A percentile compares a stretch with the other conserved stretches of the same genome.
Evolutionary conservation across 2,888 invertebrate species (phyloP).

Genomic region (Icerya purchasi): DNA sequence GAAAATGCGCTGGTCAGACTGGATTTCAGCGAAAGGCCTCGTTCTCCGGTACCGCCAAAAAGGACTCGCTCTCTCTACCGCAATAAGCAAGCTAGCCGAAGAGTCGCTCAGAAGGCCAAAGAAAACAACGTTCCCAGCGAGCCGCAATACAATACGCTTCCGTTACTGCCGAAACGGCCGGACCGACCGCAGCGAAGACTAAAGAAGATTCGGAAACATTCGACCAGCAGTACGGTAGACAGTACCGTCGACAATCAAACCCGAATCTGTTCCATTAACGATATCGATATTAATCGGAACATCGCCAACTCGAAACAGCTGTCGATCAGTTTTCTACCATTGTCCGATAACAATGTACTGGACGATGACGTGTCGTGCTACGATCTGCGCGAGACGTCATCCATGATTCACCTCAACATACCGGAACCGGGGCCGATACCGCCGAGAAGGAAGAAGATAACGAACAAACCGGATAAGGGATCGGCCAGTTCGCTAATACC

Average conservation of each 20-base stretch:
- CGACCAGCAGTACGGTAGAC: slow-evolving; percentile 14
- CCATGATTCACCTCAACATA: slow-evolving; percentile 11
- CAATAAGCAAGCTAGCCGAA: not conserved
- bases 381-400: slow-evolving; percentile 10
- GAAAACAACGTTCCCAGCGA: not conserved
- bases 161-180: slow-evolving; percentile 1
- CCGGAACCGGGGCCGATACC: slow-evolving; percentile 16
- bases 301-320: slow-evolving; percentile 11
- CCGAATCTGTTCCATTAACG: slow-evolving; percentile 20
- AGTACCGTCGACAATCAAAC: slow-evolving; percentile 39
- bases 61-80: slow-evolving; percentile 17
- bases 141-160: slow-evolving; percentile 6
- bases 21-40: slow-evolving; percentile 24
- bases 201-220: slow-evolving; percentile 10
- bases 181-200: slow-evolving; percentile 6
- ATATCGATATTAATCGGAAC: slow-evolving; percentile 5
- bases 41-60: slow-evolving; percentile 20
- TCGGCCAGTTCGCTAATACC: not conserved
- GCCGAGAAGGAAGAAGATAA: slow-evolving; percentile 20
- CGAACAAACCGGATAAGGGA: slow-evolving; percentile 11
- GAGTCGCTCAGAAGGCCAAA: not conserved
- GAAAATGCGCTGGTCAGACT: slow-evolving; percentile 41
- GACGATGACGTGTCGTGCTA: slow-evolving; percentile 4
- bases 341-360: slow-evolving; percentile 2
- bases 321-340: slow-evolving; percentile 7